Evolutionary conservation across 2,113 vertebrate species (phyloP), one percentile per base, ranked within the genome.

Genomic region (Murina feae): DNA sequence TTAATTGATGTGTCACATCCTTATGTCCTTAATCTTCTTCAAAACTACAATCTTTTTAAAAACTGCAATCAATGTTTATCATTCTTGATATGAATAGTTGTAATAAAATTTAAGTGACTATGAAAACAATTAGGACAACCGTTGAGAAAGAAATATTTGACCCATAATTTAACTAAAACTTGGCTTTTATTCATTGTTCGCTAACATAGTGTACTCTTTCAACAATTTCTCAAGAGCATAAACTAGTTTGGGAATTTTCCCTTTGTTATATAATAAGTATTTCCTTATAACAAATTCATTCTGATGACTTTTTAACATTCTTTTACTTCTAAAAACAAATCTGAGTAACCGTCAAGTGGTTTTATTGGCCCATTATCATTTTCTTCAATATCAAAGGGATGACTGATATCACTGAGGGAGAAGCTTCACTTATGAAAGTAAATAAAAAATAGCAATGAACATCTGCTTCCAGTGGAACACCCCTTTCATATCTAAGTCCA

Each of bases 201-300:
- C 89, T 89, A 84, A 93, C 28, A 80, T 53, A 68, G 35, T 83
- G 28, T 79, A 89, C 25, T 71, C 37, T 89, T 90, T 89, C 75
- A 93, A 69, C 42, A 79, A 95, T 87, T 82, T 95, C 72, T 96
- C 80, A 89, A 96, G 51, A 94, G 12, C 23, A 91, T 76, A 65
- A 86, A 94, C 44, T 82, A 92, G 82, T 89, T 78, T 95, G 49
- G 90, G 76, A 96, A 71, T 53, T 86, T 83, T 86, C 84, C 63
- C 21, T 92, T 71, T 86, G 76, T 81, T 92, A 90, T 16, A 65
- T 86, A 92, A 74, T 42, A 95, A 82, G 28, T 82, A 95, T 94
- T 94, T 89, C 68, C 80, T 78, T 80, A 39, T 63, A 90, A 79
- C 47, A 93, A 80, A 79, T 76, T 92, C 35, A 94, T 94, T 89